These are phyloP conservation scores for Lycocerus yunnanus DNA, from an alignment of 2,888 invertebrate species.

Conservation along the genomic window DNA sequence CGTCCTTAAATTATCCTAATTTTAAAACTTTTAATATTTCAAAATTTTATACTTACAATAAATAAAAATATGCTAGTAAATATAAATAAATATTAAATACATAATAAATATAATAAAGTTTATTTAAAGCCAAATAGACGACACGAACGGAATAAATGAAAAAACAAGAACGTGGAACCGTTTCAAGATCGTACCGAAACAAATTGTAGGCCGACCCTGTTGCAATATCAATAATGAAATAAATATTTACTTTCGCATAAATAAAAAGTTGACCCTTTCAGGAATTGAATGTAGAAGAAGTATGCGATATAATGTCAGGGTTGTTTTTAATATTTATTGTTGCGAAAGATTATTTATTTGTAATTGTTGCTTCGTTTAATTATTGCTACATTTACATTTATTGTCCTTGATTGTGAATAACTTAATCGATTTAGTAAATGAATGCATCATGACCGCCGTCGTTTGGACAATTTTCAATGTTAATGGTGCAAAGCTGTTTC, in stretches of 20 bases:
- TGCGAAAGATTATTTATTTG: background rate
- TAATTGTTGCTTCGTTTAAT: background rate
- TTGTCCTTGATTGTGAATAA: background rate
- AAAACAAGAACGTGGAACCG: background rate
- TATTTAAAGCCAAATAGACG: background rate
- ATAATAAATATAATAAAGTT: too few species aligned
- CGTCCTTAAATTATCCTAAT: too few species aligned
- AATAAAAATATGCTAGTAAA: too few species aligned
- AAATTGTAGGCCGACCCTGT: background rate
- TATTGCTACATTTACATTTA: background rate
- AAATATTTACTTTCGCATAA: background rate
- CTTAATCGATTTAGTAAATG: background rate
- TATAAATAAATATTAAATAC: too few species aligned
- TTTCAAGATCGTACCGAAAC: background rate
- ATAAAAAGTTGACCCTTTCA: constrained; percentile 3
- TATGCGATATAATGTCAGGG: constrained; percentile 19
- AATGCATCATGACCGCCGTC: background rate
- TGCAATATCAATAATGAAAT: background rate
- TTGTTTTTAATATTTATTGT: constrained; percentile 1
- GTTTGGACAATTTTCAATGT: background rate
- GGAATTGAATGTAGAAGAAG: constrained; percentile 7
- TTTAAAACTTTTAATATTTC: too few species aligned
- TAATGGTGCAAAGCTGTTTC: background rate
- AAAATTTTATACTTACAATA: too few species aligned
- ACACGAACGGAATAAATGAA: background rate